These are phyloP conservation scores for Neopipo cinnamomea DNA, from an alignment of 2,113 vertebrate genomes.

Conservation along the genomic window DNA sequence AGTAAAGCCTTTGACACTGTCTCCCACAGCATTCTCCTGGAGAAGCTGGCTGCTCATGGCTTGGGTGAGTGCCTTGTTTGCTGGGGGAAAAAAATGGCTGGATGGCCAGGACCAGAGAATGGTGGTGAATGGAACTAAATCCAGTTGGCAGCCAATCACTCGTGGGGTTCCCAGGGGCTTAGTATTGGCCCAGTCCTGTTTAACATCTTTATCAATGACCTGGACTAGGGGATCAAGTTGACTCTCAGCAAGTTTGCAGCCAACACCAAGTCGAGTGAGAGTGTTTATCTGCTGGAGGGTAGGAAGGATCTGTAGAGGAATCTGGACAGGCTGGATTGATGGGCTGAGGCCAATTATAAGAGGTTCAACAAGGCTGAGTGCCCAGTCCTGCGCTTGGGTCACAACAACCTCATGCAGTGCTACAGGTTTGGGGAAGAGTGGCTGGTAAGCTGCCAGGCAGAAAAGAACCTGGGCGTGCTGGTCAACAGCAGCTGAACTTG, in stretches of 20 bases:
- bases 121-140: background rate
- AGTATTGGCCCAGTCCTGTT: background rate
- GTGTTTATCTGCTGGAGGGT: background rate
- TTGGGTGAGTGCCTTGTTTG: background rate
- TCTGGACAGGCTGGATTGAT: accelerated
- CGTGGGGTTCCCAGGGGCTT: background rate
- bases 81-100: background rate
- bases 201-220: background rate
- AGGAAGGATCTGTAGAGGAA: background rate
- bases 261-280: background rate
- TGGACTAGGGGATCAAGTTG: background rate
- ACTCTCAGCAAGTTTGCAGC: background rate
- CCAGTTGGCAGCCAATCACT: background rate
- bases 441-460: background rate
- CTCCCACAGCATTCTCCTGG: background rate
- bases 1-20: background rate
- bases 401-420: background rate
- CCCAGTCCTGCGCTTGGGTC: background rate
- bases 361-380: background rate
- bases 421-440: background rate
- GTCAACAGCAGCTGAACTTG: background rate
- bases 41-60: background rate
- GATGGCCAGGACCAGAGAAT: background rate
- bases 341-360: accelerated
- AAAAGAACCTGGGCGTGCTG: background rate